Percentiles rank a stretch among this genome's conserved stretches.
phyloP scores from a whole-genome alignment of 2,888 invertebrate species.

The Sesia apiformis region DNA sequence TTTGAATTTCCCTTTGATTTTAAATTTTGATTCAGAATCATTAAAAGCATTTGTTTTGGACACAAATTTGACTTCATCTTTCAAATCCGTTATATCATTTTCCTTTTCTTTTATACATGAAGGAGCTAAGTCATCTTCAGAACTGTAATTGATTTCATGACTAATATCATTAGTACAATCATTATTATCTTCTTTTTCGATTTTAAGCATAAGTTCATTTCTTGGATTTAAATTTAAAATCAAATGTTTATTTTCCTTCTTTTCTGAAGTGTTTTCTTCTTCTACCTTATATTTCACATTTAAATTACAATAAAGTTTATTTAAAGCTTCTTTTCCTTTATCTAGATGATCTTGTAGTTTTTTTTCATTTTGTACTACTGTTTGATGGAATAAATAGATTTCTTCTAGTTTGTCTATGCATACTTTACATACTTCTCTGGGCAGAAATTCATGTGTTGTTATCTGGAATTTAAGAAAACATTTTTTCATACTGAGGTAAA shows the following conservation, averaged over 20 bases:
- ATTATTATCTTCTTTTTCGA: background rate
- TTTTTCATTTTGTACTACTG: slow-evolving; percentile 27
- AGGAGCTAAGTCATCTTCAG: background rate
- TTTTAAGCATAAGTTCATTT: background rate
- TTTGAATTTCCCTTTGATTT: slow-evolving; percentile 8
- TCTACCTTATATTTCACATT: slow-evolving; percentile 10
- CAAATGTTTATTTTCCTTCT: slow-evolving; percentile 6
- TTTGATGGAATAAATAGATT: slow-evolving; percentile 21
- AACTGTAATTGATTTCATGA: background rate
- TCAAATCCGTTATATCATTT: slow-evolving; percentile 1
- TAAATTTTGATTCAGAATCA: background rate
- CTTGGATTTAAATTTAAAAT: background rate
- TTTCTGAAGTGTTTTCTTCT: slow-evolving; percentile 1
- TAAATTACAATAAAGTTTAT: slow-evolving; percentile 12
- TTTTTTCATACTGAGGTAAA: no score
- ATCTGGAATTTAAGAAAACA: background rate
- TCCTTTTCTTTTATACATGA: slow-evolving; percentile 1
- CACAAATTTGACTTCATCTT: slow-evolving; percentile 3
- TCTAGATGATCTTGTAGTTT: slow-evolving; percentile 17
- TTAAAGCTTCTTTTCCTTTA: slow-evolving; percentile 8
- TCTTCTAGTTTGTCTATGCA: slow-evolving; percentile 31
- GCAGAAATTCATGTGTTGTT: slow-evolving; percentile 15
- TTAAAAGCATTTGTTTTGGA: slow-evolving; percentile 1
- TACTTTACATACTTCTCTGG: slow-evolving; percentile 26
- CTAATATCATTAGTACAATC: background rate